Percentiles rank a stretch among this genome's conserved stretches.
These are phyloP conservation scores for Xanthia togata DNA, from an alignment of 2,888 invertebrate genomes.

Conservation along the genomic window DNA sequence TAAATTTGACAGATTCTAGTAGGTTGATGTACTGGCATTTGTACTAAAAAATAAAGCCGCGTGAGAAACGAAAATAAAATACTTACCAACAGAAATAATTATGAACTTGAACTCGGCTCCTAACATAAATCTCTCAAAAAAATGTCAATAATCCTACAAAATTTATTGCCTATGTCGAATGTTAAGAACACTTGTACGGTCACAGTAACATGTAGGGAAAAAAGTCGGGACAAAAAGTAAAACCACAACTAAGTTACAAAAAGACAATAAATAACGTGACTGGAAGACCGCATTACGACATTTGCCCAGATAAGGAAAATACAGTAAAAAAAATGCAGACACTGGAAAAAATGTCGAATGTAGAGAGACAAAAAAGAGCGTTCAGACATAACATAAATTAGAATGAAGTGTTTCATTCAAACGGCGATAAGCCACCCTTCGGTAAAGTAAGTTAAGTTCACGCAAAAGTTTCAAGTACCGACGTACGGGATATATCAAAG, in stretches of 20 bases:
- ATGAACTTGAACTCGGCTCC: constrained; percentile 47
- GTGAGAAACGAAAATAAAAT: constrained; percentile 35
- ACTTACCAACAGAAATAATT: constrained; percentile 33
- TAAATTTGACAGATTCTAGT: no score
- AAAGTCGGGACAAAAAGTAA: constrained; percentile 60
- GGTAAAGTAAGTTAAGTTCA: constrained; percentile 71
- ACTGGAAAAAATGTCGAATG: constrained; percentile 64
- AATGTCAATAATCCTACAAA: constrained; percentile 68
- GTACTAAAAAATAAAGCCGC: constrained; percentile 5
- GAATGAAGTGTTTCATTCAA: constrained; percentile 83
- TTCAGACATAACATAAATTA: constrained; percentile 81
- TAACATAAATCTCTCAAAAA: constrained; percentile 64
- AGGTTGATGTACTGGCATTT: no score
- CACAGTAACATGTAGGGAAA: constrained; percentile 48
- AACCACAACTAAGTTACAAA: constrained; percentile 64
- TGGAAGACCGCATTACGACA: constrained; percentile 67
- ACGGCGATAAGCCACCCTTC: constrained; percentile 82
- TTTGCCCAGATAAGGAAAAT: constrained; percentile 73
- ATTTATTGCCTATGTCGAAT: constrained; percentile 70
- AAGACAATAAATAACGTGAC: constrained; percentile 71
- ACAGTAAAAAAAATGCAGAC: constrained; percentile 72
- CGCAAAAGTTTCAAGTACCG: constrained; percentile 77
- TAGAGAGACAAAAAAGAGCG: constrained; percentile 64
- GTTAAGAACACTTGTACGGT: constrained; percentile 58
- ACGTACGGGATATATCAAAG: constrained; percentile 82